phyloP scores from a whole-genome alignment of 2,888 invertebrate genomes.

The Operophtera brumata region DNA sequence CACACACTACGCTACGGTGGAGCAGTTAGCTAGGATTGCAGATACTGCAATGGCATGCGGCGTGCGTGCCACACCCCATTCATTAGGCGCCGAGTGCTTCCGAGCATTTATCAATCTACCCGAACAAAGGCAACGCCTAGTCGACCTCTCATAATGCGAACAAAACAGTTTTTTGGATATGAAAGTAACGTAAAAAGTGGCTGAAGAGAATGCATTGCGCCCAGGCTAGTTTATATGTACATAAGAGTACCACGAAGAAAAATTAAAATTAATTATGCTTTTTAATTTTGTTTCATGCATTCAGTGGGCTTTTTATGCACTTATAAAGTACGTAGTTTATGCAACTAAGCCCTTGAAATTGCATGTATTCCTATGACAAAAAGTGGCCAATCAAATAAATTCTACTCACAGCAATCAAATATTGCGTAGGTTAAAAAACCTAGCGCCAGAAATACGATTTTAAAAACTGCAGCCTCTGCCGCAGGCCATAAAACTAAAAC shows the following conservation, averaged over 20 bases:
- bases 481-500: slow-evolving; percentile 28
- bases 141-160: slow-evolving; percentile 36
- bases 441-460: slow-evolving; percentile 19
- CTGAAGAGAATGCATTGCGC: slow-evolving; percentile 7
- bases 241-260: not conserved
- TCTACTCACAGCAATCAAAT: not conserved
- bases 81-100: slow-evolving; percentile 78
- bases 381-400: not conserved
- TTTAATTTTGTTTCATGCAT: not conserved
- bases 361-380: not conserved
- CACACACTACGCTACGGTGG: slow-evolving; percentile 35
- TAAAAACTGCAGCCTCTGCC: slow-evolving; percentile 23
- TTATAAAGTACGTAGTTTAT: not conserved
- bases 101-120: slow-evolving; percentile 78
- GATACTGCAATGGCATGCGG: slow-evolving; percentile 65
- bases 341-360: not conserved
- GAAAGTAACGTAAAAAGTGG: slow-evolving; percentile 14
- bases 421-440: slow-evolving; percentile 12
- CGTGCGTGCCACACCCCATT: slow-evolving; percentile 78
- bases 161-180: slow-evolving; percentile 32
- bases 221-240: slow-evolving; percentile 1
- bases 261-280: slow-evolving; percentile 6
- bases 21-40: slow-evolving; percentile 63
- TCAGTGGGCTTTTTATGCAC: not conserved
- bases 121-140: slow-evolving; percentile 53